Percentiles rank a stretch among this genome's conserved stretches.
These are phyloP conservation scores for Ophioninae sp. DNA, from an alignment of 2,888 invertebrate species.

Conservation along the genomic window DNA sequence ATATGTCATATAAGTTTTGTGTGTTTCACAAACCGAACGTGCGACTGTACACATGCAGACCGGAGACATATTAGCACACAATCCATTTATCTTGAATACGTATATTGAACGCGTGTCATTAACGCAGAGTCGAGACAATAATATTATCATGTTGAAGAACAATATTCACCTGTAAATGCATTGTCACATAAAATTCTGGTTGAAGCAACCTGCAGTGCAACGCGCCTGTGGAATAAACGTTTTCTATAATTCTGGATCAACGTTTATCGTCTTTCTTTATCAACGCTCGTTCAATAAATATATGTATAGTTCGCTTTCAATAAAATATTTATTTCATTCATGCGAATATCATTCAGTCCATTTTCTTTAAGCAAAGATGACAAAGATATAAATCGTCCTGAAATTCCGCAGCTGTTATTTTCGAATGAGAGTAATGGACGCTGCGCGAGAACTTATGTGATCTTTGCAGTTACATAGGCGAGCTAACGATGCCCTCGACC, in stretches of 20 bases:
- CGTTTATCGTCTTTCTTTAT: constrained; percentile 43
- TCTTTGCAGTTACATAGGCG: constrained; percentile 30
- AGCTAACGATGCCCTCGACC: constrained; percentile 48
- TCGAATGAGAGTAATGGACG: constrained; percentile 3
- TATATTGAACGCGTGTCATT: constrained; percentile 1
- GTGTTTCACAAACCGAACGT: not conserved
- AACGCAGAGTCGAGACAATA: constrained; percentile 19
- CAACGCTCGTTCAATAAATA: not conserved
- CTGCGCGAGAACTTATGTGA: constrained; percentile 16
- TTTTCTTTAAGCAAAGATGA: not conserved
- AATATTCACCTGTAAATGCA: constrained; percentile 62
- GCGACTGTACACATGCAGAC: constrained; percentile 36
- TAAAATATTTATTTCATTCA: too few species aligned
- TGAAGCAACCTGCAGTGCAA: constrained; percentile 48
- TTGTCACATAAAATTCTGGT: constrained; percentile 62
- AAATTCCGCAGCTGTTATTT: constrained; percentile 32
- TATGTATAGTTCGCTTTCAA: not conserved
- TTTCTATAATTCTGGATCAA: constrained; percentile 50
- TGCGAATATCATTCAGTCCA: not conserved
- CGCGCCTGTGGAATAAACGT: constrained; percentile 71
- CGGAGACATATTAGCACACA: not conserved
- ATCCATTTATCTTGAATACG: constrained; percentile 3
- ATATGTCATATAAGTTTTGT: not conserved
- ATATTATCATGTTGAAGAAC: constrained; percentile 31
- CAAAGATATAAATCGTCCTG: not conserved